Evolutionary conservation across 2,888 invertebrate species (phyloP), one percentile per base, ranked within the genome.

Genomic region (Stenoptilia bipunctidactyla): DNA sequence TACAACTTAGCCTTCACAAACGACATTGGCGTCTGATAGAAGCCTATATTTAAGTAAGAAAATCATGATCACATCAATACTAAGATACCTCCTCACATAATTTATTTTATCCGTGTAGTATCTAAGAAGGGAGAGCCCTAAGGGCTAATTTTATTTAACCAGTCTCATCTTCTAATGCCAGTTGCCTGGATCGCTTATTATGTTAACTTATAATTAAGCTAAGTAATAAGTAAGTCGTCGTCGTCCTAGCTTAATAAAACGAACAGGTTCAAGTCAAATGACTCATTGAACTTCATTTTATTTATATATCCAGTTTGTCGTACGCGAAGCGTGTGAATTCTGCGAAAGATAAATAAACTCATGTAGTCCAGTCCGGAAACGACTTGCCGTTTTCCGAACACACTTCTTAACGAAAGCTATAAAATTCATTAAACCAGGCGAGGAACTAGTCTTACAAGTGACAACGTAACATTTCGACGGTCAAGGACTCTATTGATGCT

Each of bases 351-450:
- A 12, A 30, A 30, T 30, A 30, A 8, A 30, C 4, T n/a, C 30
- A 10, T 20, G n/a, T 12, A 30, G 30, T 5, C n/a, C 5, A 30
- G 4, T 12, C 30, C 30, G 30, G 30, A 30, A 30, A 20, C 20
- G 20, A n/a, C 12, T 8, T 8, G 30, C 30, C 30, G n/a, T 9
- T 30, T 25, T 8, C 30, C 10, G 10, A 4, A n/a, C 9, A 10
- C n/a, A 10, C 30, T 30, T 30, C 30, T 30, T 30, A 30, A 30
- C 10, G 30, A 30, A 30, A 30, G 30, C 30, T n/a, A 30, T 30
- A 30, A 30, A 8, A 30, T n/a, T 30, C 30, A n/a, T 30, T 30
- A 30, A 30, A 30, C 12, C 20, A 20, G 20, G 20, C 20, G 20
- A 20, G 20, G 20, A 20, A 20, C 30, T 30, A 30, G 30, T 30